Conservation (phyloP, 2,888 invertebrate genomes). For the Erannis defoliaria region DNA sequence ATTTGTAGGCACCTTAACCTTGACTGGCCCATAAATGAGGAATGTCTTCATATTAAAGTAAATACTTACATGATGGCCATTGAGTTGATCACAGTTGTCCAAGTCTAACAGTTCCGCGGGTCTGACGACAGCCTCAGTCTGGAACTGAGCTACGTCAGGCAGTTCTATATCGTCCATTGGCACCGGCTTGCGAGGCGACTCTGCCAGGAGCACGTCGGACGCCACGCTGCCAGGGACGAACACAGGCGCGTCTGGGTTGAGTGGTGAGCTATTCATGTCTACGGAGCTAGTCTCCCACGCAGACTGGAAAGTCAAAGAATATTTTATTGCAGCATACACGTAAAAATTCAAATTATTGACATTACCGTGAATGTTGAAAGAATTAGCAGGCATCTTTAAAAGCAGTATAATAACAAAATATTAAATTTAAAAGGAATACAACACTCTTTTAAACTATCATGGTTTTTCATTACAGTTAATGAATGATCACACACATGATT, state of each 20-base stretch:
- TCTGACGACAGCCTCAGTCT: constrained; percentile 87
- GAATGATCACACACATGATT: too few species aligned
- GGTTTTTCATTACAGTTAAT: too few species aligned
- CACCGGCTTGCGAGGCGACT: constrained; percentile 91
- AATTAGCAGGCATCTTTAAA: too few species aligned
- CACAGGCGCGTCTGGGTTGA: constrained; percentile 95
- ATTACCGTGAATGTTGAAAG: too few species aligned
- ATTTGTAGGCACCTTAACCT: too few species aligned
- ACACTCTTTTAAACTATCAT: neutral
- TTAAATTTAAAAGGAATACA: neutral
- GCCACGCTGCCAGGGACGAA: constrained; percentile 89
- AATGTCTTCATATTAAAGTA: too few species aligned
- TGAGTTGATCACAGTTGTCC: constrained; percentile 84
- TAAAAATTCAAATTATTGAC: too few species aligned
- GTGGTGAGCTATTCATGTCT: constrained; percentile 91
- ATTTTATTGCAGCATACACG: neutral
- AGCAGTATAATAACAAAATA: neutral
- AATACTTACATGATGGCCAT: constrained; percentile 83
- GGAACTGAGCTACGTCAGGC: constrained; percentile 88
- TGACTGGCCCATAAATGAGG: too few species aligned
- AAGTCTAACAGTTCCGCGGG: constrained; percentile 87
- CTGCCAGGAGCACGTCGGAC: constrained; percentile 86
- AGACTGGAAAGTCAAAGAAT: constrained; percentile 66
- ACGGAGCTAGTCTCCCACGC: constrained; percentile 83
- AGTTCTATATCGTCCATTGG: constrained; percentile 88